A percentile compares a stretch with the other conserved stretches of the same genome.
phyloP scores from a whole-genome alignment of 2,113 vertebrate genomes.

The Chaetura pelagica region DNA sequence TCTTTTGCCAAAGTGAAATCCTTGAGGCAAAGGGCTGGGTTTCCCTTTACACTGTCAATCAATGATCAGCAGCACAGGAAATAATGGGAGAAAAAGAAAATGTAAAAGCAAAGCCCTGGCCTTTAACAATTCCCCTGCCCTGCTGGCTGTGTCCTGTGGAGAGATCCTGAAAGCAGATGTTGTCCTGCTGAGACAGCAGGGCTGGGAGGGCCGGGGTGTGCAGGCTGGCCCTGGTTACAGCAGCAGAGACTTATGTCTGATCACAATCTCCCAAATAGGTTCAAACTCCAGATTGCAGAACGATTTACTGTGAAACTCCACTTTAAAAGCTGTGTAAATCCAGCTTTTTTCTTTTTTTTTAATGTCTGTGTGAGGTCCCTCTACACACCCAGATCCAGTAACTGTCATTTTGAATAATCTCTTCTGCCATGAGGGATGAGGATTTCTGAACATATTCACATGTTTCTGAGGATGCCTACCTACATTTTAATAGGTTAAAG shows the following conservation, averaged over 20 bases:
- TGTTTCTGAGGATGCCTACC: background rate
- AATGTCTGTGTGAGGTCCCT: background rate
- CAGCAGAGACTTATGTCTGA: background rate
- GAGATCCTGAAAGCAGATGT: background rate
- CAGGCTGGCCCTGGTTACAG: background rate
- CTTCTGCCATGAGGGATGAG: background rate
- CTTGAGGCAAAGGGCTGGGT: background rate
- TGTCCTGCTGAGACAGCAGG: background rate
- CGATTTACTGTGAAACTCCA: background rate
- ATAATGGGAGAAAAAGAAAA: background rate
- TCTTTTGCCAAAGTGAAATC: background rate
- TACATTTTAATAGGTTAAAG: background rate
- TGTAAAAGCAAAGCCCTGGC: background rate
- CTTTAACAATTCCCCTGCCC: background rate
- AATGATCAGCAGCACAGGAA: background rate
- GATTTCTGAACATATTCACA: fast-evolving
- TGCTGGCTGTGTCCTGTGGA: background rate
- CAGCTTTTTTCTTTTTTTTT: fast-evolving
- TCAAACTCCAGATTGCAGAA: background rate
- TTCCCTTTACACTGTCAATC: background rate
- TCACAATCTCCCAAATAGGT: background rate
- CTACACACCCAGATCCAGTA: background rate
- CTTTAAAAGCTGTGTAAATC: background rate
- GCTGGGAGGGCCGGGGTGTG: background rate
- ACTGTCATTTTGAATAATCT: background rate